These are phyloP conservation scores for Spilosoma lubricipeda DNA, from an alignment of 2,888 invertebrate species.

Conservation along the genomic window DNA sequence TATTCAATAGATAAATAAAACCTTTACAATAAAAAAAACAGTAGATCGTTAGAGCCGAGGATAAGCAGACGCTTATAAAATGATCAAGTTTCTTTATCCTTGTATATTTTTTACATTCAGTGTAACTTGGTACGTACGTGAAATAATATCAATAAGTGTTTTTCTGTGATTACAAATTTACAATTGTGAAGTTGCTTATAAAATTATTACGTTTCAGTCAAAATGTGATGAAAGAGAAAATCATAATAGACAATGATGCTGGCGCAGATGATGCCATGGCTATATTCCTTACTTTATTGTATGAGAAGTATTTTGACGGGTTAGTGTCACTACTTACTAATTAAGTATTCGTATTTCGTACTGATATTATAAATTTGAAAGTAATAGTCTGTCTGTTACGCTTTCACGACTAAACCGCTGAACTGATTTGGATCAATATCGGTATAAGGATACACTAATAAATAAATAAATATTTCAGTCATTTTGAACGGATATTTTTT, in stretches of 20 bases:
- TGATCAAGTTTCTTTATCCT: neutral
- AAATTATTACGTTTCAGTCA: conserved; percentile 34
- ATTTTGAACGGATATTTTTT: too few relatives aligned
- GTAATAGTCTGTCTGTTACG: too few relatives aligned
- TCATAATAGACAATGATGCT: conserved; percentile 75
- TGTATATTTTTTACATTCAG: neutral
- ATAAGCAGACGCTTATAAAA: neutral
- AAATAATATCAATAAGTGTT: neutral
- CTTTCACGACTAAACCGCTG: too few relatives aligned
- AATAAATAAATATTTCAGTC: too few relatives aligned
- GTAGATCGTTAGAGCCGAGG: neutral
- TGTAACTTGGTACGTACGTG: neutral
- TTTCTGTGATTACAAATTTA: neutral
- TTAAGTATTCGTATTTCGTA: too few relatives aligned
- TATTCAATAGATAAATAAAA: neutral
- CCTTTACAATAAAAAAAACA: neutral
- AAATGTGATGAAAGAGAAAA: conserved; percentile 44
- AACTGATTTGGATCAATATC: too few relatives aligned
- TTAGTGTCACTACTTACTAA: conserved; percentile 41
- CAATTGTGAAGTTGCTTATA: neutral
- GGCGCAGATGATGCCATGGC: conserved; percentile 76
- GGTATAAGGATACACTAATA: too few relatives aligned
- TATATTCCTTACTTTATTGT: conserved; percentile 67
- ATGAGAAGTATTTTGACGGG: conserved; percentile 73
- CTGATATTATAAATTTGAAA: too few relatives aligned